Conservation (phyloP, 2,888 invertebrate species). For the Heliconius cydno region DNA sequence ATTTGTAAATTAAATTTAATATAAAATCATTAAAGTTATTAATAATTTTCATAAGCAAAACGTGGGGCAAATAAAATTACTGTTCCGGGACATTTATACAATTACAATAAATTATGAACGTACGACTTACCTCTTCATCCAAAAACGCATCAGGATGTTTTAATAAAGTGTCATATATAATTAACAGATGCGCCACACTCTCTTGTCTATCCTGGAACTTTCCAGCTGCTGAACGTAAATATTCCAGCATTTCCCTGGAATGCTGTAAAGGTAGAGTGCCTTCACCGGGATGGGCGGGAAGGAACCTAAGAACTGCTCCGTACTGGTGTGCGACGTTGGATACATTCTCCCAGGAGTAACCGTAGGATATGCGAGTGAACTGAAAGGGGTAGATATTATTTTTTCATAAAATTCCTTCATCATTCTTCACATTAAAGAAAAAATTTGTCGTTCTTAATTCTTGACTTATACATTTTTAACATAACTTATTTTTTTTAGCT, state of each 20-base stretch:
- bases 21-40: too few relatives aligned
- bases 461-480: too few relatives aligned
- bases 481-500: too few relatives aligned
- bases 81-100: too few relatives aligned
- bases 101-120: neutral
- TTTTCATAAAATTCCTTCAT: too few relatives aligned
- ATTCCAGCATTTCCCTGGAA: slow-evolving; percentile 83
- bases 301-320: slow-evolving; percentile 79
- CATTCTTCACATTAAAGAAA: too few relatives aligned
- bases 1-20: too few relatives aligned
- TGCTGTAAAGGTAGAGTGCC: slow-evolving; percentile 85
- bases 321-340: slow-evolving; percentile 82
- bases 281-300: slow-evolving; percentile 85
- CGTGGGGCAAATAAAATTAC: too few relatives aligned
- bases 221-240: slow-evolving; percentile 71
- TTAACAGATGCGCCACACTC: slow-evolving; percentile 86
- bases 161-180: slow-evolving; percentile 74
- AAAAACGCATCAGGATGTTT: slow-evolving; percentile 85
- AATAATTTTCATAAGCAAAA: too few relatives aligned
- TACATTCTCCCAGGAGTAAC: slow-evolving; percentile 66
- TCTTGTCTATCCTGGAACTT: slow-evolving; percentile 69
- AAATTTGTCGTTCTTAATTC: too few relatives aligned
- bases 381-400: too few relatives aligned
- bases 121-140: slow-evolving; percentile 86
- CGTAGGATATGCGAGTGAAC: neutral